These are phyloP conservation scores for Hypomesus transpacificus DNA, from an alignment of 2,113 vertebrate species.

Conservation along the genomic window DNA sequence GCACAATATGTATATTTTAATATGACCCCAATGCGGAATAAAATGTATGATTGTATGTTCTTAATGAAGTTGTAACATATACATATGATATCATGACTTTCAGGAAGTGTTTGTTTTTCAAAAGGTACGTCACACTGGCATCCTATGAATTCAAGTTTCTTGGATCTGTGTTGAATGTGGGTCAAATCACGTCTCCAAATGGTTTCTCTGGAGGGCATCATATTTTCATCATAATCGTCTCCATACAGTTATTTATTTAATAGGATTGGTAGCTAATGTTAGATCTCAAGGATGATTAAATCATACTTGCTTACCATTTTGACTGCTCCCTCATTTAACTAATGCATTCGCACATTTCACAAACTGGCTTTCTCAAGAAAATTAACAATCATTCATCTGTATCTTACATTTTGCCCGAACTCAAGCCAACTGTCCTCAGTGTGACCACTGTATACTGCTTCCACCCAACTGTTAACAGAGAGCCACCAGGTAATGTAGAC, in stretches of 20 bases:
- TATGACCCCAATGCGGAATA: slow-evolving; percentile 28
- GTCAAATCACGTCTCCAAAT: slow-evolving; percentile 54
- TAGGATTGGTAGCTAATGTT: slow-evolving; percentile 3
- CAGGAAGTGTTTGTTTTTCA: slow-evolving; percentile 35
- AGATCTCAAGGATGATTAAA: slow-evolving; percentile 32
- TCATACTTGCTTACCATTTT: slow-evolving; percentile 30
- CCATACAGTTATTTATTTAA: slow-evolving; percentile 27
- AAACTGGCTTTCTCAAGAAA: no score
- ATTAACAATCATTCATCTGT: no score
- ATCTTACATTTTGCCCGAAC: no score
- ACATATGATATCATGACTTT: slow-evolving; percentile 4
- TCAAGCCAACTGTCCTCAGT: no score
- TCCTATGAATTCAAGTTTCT: slow-evolving; percentile 25
- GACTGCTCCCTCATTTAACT: slow-evolving; percentile 33
- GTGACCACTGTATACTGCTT: no score
- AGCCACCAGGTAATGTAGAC: no score
- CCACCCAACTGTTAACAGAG: no score
- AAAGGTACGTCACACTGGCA: slow-evolving; percentile 36
- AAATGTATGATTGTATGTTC: slow-evolving; percentile 51
- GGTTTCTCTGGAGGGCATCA: slow-evolving; percentile 20
- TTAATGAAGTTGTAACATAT: slow-evolving; percentile 29
- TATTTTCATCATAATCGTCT: slow-evolving; percentile 14
- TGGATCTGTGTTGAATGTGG: slow-evolving; percentile 35
- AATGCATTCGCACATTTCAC: background rate
- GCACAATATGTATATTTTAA: slow-evolving; percentile 52